Evolutionary conservation across 2,888 invertebrate species (phyloP), one percentile per base, ranked within the genome.

Genomic region (Temnothorax ravouxi): DNA sequence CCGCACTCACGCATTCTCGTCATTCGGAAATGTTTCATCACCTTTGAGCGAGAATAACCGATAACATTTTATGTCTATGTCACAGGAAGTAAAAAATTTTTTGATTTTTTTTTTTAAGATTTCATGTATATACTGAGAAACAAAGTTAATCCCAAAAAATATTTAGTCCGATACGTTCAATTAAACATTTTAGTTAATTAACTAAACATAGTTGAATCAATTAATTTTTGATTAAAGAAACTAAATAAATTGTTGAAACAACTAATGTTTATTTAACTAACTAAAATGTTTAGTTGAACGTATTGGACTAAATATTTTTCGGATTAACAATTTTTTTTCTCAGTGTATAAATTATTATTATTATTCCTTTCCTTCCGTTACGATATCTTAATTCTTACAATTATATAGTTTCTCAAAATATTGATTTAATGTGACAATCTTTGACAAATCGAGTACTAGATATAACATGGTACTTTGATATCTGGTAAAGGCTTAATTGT

Each of bases 391-490:
- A 54, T 50, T 54, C 44, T 74, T 75, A 29, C 29, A 29, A 29
- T 29, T 29, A n/a, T n/a, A n/a, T n/a, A 72, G 13, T 82, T 34
- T 29, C 18, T 38, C 11, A 13, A 50, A 18, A 18, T 82, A 82
- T 64, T 75, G 64, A 74, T 82, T 74, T 34, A 54, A 15, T 15
- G 13, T 34, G 18, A 75, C 9, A 29, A 62, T 34, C 6, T 34
- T 62, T 34, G 29, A 75, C 50, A 34, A 61, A 21, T 50, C 21
- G 29, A 75, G 5, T 47, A 75, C 11, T n/a, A 61, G 18, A 59
- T 29, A 29, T 25, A 74, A 74, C 59, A 74, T 25, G 21, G 41
- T 47, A 25, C 59, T 72, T 56, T 41, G 11, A 11, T 44, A 75
- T 34, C 4, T 61, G 34, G 47, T 34, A 61, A 74, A 50, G 21